Percentiles rank a stretch among this genome's conserved stretches.
These are phyloP conservation scores for Mactra quadrangularis DNA, from an alignment of 1,140 invertebrate genomes.

Conservation along the genomic window DNA sequence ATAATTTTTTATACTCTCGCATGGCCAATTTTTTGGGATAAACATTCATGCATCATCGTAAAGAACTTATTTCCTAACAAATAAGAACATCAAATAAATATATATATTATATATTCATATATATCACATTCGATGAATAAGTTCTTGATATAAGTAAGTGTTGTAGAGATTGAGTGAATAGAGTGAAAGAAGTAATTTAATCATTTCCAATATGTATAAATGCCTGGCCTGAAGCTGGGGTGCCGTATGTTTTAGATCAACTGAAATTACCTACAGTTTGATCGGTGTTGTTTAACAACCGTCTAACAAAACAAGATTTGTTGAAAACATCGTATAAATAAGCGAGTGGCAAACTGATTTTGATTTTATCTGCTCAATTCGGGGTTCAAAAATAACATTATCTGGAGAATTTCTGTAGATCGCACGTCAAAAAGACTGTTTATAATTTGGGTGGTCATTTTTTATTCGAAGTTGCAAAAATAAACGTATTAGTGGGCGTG, in stretches of 20 bases:
- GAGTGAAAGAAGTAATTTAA: no score
- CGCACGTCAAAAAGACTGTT: slow-evolving; percentile 69
- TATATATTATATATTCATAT: no score
- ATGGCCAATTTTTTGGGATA: no score
- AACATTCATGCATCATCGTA: no score
- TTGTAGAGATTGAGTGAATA: no score
- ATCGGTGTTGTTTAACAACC: slow-evolving; percentile 24
- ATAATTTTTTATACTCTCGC: no score
- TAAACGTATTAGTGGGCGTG: slow-evolving; percentile 76
- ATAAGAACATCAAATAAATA: no score
- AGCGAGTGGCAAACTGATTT: slow-evolving; percentile 17
- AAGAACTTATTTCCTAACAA: no score
- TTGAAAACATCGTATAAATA: slow-evolving; percentile 54
- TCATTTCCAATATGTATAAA: neutral
- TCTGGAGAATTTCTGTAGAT: slow-evolving; percentile 39
- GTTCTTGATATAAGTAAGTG: no score
- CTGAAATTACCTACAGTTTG: slow-evolving; percentile 42
- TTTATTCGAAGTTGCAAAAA: slow-evolving; percentile 75
- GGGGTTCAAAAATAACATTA: slow-evolving; percentile 56
- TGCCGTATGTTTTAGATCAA: slow-evolving; percentile 57
- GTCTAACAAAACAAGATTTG: slow-evolving; percentile 55
- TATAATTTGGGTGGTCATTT: slow-evolving; percentile 79
- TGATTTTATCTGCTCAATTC: slow-evolving; percentile 40
- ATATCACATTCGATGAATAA: no score
- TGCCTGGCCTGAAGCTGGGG: slow-evolving; percentile 19